Base-by-base conservation (phyloP, 2,888 invertebrate species). In the Hydroisotoma schaefferi region DNA sequence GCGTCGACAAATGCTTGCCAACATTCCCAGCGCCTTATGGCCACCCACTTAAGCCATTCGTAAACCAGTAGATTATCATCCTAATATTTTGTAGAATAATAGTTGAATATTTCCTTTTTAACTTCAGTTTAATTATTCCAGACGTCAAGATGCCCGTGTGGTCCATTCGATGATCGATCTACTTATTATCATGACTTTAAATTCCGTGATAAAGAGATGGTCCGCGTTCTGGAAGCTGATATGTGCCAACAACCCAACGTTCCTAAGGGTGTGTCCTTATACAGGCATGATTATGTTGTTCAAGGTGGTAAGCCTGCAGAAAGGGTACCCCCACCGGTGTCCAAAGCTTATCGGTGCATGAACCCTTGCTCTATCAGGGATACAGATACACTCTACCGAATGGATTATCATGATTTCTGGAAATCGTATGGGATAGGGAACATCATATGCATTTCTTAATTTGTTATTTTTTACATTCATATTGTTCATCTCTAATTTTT, bases 11-110 rank as follows among this genome's bases (percentile, higher is more conserved):
- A 33, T 70, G 70, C 40, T 54, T 61, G 2, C 66, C 70, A 2
- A 54, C 61, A 48, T 70, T 70, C 46, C 61, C 65, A 2, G 46
- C 61, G 3, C 70, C 70, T 10, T 68, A 63, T 38, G 70, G 70
- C 15, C 46, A 67, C 55, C 68, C 70, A 2, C 48, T 70, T 5
- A 70, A 70, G 37, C 70, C 68, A 8, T 66, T 58, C 27, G 57
- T 62, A 57, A 54, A 12, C 12, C 25, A 33, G 8, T 33, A 33
- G 15, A 33, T 33, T 10, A 6, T 33, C 33, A 10, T 33, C 6
- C 33, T 33, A 33, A 10, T 33, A 33, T 33, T 15, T 15, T 15
- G n/a, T n/a, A n/a, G n/a, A n/a, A n/a, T n/a, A n/a, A n/a, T n/a
- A n/a, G n/a, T n/a, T n/a, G n/a, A n/a, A n/a, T n/a, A n/a, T n/a